Evolutionary conservation across 2,888 invertebrate species (phyloP), one percentile per base, ranked within the genome.

Genomic region (Pheosia tremula): DNA sequence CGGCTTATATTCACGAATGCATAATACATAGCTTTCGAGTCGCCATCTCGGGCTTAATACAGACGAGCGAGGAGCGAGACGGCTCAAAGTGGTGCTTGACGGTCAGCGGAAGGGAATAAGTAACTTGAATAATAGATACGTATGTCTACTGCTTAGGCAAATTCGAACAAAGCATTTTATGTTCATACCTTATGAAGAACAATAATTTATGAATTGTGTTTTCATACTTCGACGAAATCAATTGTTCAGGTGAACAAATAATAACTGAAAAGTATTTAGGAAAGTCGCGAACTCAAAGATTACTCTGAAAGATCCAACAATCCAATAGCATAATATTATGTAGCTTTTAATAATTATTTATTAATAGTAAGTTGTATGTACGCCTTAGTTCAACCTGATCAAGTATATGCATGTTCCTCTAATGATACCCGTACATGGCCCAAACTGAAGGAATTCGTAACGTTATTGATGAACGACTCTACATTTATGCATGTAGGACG

Each of bases 1-100:
- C 90, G 84, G 82, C 81, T 88, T 91, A 90, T 93, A 93, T 93
- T 92, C 91, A 87, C 89, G 89, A 89, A 93, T 93, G 93, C 92
- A 93, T 93, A 92, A 93, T 90, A 92, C 90, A 93, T 93, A 84
- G 83, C 80, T 74, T 78, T 78, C 78, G 82, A 81, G 79, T 74
- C 80, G 80, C 78, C 76, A 78, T 79, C 76, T 74, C 77, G 68
- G 81, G 84, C 83, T 85, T 83, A 83, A 80, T 82, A 83, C 82
- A 82, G 74, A 77, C 69, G 72, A 76, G 70, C 74, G 76, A 75
- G 75, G 74, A 79, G 71, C 75, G 74, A 71, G 76, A 77, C 75
- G 74, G 77, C 77, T 68, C 68, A 66, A 69, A 75, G 60, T 74
- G 70, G 63, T 70, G 74, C 75, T 77, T 75, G 74, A 70, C 69